Base-by-base conservation (phyloP, 2,113 vertebrate species). In the Perca flavescens region DNA sequence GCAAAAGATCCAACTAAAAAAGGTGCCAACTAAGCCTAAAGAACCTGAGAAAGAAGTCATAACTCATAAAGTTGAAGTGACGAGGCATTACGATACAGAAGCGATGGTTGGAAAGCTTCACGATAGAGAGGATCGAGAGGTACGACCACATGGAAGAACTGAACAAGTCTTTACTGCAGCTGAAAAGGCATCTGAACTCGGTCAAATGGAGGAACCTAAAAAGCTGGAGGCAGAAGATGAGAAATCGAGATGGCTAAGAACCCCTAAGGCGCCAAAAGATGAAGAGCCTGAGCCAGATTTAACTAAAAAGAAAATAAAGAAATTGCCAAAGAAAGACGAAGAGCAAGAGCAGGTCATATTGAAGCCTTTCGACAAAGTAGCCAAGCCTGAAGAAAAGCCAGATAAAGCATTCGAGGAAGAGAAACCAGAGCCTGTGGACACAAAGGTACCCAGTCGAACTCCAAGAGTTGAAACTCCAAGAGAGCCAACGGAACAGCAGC, bases 301-400 rank as follows among this genome's bases (percentile, higher is more conserved):
- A 69, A 73, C 81, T 2, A 89, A 83, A 40, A 94, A 91, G 80
- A 95, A 91, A 88, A 86, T 91, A 25, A 91, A 86, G 46, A 88
- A 82, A 50, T 25, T 93, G 17, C 81, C 90, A 73, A 90, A 88
- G 75, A 80, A 79, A 65, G 82, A 86, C 1, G 80, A 90, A 15
- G 88, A 91, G 36, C 57, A 76, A 62, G 89, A 91, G 46, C 73
- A 77, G 16, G 54, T 88, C 57, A 25, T 50, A 40, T 31, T 91
- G 67, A 93, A 92, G 69, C 86, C 90, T 65, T 80, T 89, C 49
- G 13, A 73, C 28, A 89, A 83, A 87, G 52, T 47, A 6, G 14
- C 53, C 52, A 67, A 85, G 61, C 74, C 85, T 70, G 66, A 82
- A 56, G 76, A 88, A 79, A 79, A 83, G 11, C 16, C 63, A 71